Percentiles rank a stretch among this genome's conserved stretches.
Evolutionary conservation across 2,888 invertebrate genomes (phyloP).

Genomic region (Chloroclystis v-ata): DNA sequence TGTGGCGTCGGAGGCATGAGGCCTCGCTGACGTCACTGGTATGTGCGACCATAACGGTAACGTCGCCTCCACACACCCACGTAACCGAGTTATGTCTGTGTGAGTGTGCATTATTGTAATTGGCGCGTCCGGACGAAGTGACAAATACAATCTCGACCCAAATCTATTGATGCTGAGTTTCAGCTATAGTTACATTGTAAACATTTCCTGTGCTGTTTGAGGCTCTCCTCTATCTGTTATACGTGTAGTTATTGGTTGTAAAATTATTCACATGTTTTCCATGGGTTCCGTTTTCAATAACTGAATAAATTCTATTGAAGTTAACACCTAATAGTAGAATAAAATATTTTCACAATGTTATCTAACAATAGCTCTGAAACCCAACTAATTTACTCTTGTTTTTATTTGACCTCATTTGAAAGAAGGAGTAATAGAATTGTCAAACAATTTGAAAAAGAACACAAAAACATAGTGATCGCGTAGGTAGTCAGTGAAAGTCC

Average conservation of each 20-base stretch:
- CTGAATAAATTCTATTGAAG: no score
- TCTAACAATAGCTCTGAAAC: no score
- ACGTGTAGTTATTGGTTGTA: no score
- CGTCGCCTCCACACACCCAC: conserved; percentile 63
- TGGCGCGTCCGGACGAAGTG: conserved; percentile 54
- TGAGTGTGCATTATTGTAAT: conserved; percentile 57
- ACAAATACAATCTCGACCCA: conserved; percentile 64
- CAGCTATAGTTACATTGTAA: conserved; percentile 16
- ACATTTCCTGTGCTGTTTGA: background rate
- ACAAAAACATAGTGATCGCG: conserved; percentile 44
- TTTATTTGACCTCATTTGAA: no score
- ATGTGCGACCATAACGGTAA: conserved; percentile 78
- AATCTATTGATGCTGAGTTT: conserved; percentile 40
- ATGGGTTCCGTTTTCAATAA: no score
- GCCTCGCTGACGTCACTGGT: conserved; percentile 75
- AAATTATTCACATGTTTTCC: no score
- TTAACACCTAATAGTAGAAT: no score
- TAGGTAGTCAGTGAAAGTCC: conserved; percentile 75
- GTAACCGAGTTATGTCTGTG: conserved; percentile 35
- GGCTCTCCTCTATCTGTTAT: conserved; percentile 3
- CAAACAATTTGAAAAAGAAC: conserved; percentile 4
- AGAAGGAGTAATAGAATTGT: no score
- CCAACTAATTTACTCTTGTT: no score
- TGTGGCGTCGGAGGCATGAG: conserved; percentile 65
- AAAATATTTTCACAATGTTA: background rate